Evolutionary conservation across 2,113 vertebrate genomes (phyloP), one percentile per base, ranked within the genome.

Genomic region (Scortum barcoo): DNA sequence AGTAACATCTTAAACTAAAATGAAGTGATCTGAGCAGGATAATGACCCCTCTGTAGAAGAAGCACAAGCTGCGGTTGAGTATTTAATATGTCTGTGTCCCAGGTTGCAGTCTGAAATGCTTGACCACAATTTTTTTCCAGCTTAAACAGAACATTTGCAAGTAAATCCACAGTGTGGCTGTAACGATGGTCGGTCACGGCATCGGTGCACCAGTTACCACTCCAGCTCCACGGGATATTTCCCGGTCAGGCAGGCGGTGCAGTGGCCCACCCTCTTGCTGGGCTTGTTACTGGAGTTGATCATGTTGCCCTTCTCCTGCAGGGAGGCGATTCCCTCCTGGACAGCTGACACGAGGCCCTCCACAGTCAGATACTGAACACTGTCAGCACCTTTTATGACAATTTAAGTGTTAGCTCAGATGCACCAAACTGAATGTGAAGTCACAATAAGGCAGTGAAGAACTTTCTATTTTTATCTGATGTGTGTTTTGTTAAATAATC

Each of bases 221-320:
- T 99, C 97, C 10, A 99, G 92, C 78, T 99, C 96, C 13, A 99
- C 96, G 0, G 98, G 98, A 53, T 99, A 99, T 70, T 97, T 95
- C 76, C 98, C 98, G 1, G 98, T 99, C 67, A 99, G 96, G 75
- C 98, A 99, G 0, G 98, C 98, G 5, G 94, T 99, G 91, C 98
- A 99, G 60, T 99, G 97, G 24, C 97, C 96, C 0, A 91, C 88
- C 93, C 94, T 86, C 86, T 82, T 57, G 16, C 53, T 24, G 17
- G 83, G 38, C 28, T 92, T 95, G 33, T 89, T 94, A 2, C 19
- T 93, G 54, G 96, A 72, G 72, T 81, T 86, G 74, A 95, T 93
- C 95, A 94, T 87, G 70, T 94, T 78, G 76, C 93, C 92, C 57
- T 95, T 94, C 36, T 95, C 86, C 28, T 93, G 90, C 33, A 84